Conservation (phyloP, 1,140 invertebrate genomes). For the Drosophila kepulauana region DNA sequence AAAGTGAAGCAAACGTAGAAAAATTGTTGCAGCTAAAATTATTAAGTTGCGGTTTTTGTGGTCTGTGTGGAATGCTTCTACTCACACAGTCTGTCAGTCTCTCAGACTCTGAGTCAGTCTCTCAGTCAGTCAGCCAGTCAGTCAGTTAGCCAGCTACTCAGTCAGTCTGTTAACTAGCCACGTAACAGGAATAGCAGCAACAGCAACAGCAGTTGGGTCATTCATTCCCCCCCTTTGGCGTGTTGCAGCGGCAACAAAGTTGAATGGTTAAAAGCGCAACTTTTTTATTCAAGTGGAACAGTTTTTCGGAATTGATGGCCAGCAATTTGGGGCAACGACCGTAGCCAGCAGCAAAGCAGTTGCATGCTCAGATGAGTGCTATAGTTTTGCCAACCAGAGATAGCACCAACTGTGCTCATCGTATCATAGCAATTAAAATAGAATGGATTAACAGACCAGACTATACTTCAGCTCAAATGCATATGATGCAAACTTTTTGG, state of each 20-base stretch:
- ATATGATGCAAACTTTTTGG: background rate
- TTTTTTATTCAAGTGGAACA: conserved; percentile 37
- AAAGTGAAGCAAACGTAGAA: conserved; percentile 41
- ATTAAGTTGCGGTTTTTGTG: conserved; percentile 74
- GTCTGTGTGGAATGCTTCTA: conserved; percentile 4
- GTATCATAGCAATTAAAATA: background rate
- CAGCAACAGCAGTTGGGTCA: conserved; percentile 1
- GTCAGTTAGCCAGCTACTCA: background rate
- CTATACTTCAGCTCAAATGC: background rate
- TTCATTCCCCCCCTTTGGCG: background rate
- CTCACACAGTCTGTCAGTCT: conserved; percentile 5
- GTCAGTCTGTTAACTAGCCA: conserved; percentile 1
- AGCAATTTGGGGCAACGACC: conserved; percentile 40
- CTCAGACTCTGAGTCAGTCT: background rate
- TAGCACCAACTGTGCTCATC: background rate
- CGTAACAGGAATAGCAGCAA: background rate
- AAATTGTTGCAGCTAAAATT: conserved; percentile 68
- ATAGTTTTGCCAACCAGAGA: background rate
- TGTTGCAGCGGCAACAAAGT: conserved; percentile 35
- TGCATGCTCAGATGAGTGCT: conserved; percentile 5
- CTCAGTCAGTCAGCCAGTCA: background rate
- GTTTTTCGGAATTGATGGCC: conserved; percentile 38
- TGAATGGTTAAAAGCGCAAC: conserved; percentile 43
- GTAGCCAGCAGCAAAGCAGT: conserved; percentile 3
- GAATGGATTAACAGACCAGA: conserved; percentile 4